Evolutionary conservation across 2,797 vertebrate species (phyloP).

Genomic region (Pithecia hirsuta): DNA sequence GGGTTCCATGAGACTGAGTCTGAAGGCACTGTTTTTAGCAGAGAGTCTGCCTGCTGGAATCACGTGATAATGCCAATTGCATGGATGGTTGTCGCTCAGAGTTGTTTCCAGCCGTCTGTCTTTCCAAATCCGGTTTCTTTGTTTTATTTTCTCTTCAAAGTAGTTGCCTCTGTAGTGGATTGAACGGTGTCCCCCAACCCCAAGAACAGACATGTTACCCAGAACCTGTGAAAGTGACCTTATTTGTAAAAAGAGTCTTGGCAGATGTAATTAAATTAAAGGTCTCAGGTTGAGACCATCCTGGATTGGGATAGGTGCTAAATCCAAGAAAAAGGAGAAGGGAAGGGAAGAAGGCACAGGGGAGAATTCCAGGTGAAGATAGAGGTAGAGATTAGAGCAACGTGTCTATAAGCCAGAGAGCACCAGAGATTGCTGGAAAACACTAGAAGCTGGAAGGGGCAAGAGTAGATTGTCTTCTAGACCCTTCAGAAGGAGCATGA

Average conservation of each 20-base stretch:
- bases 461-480: background rate
- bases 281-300: background rate
- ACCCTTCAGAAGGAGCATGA: background rate
- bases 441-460: background rate
- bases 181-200: background rate
- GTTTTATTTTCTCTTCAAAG: background rate
- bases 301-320: background rate
- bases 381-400: background rate
- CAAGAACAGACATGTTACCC: background rate
- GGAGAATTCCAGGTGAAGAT: background rate
- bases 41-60: fast-evolving
- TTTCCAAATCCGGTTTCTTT: background rate
- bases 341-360: background rate
- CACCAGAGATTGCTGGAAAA: too few relatives aligned
- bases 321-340: background rate
- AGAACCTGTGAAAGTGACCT: background rate
- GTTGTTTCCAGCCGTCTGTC: background rate
- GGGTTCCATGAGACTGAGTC: fast-evolving
- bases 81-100: fast-evolving
- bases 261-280: background rate
- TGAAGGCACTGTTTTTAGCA: background rate
- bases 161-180: background rate
- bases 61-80: fast-evolving
- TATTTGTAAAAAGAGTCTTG: background rate
- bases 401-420: background rate